Evolutionary conservation across 2,888 invertebrate genomes (phyloP).

Genomic region (Cephus nigrinus): DNA sequence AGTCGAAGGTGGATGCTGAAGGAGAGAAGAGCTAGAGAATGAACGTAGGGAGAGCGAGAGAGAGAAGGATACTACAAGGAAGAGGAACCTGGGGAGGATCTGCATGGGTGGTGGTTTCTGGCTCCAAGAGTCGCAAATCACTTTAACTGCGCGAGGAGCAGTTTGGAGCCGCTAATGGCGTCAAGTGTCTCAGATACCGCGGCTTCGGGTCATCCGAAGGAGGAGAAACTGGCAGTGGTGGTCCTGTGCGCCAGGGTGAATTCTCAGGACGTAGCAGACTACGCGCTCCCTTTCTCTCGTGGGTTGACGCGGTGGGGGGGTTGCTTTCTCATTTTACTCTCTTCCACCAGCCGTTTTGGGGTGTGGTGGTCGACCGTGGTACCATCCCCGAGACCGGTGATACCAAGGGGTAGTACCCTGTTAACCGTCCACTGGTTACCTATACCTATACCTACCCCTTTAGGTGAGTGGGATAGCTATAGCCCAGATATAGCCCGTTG

Average conservation of each 20-base stretch:
- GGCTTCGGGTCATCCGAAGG: constrained; percentile 45
- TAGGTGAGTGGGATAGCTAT: too few species aligned
- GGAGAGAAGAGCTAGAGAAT: background rate
- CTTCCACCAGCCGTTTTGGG: background rate
- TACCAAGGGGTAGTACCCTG: too few species aligned
- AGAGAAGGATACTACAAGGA: constrained; percentile 12
- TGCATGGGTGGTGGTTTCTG: constrained; percentile 37
- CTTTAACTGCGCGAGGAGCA: constrained; percentile 62
- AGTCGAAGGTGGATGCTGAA: constrained; percentile 11
- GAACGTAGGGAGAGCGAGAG: background rate
- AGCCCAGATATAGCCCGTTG: too few species aligned
- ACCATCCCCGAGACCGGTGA: too few species aligned
- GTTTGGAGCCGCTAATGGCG: constrained; percentile 65
- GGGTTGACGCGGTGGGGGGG: accelerated
- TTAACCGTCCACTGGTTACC: too few species aligned
- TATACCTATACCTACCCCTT: too few species aligned
- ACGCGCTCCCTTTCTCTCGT: background rate
- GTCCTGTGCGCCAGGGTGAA: too few species aligned
- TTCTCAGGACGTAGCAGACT: constrained; percentile 7
- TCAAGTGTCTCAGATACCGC: constrained; percentile 63
- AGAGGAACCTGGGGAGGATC: constrained; percentile 23
- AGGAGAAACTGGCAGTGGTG: background rate
- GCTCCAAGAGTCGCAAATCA: constrained; percentile 62
- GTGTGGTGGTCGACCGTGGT: too few species aligned
- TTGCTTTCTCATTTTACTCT: background rate